These are phyloP conservation scores for Drosophila monieri DNA, from an alignment of 2,888 invertebrate species.

Conservation along the genomic window DNA sequence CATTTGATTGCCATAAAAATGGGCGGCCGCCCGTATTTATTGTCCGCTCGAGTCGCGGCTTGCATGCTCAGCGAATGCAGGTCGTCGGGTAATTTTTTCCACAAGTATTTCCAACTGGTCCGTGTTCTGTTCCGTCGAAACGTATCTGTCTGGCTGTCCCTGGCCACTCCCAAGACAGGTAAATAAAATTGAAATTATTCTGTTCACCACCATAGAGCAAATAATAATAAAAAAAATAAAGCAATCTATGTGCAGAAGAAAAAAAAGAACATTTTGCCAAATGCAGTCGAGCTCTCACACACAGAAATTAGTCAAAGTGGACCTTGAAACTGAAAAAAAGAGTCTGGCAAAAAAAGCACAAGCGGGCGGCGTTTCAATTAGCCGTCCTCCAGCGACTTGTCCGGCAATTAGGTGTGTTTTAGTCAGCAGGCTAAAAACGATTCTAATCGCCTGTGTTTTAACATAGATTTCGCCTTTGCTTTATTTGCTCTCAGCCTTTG, in stretches of 20 bases:
- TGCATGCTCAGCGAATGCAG: conserved; percentile 58
- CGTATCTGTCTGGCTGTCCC: conserved; percentile 52
- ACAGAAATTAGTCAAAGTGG: conserved; percentile 61
- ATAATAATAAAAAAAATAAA: conserved; percentile 22
- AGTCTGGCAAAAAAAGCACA: conserved; percentile 22
- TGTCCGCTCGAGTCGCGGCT: conserved; percentile 32
- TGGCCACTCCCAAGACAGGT: conserved; percentile 62
- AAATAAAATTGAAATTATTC: conserved; percentile 71
- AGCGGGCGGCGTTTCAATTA: conserved; percentile 71
- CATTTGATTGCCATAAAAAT: conserved; percentile 74
- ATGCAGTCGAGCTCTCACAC: conserved; percentile 1
- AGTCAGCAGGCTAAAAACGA: conserved; percentile 56
- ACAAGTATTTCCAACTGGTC: conserved; percentile 11
- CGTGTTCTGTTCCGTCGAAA: conserved; percentile 36
- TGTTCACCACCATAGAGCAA: conserved; percentile 9
- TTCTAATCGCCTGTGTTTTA: conserved; percentile 70
- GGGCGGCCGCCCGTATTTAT: conserved; percentile 56
- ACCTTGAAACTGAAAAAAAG: conserved; percentile 62
- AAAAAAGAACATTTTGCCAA: conserved; percentile 9
- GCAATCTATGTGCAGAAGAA: conserved; percentile 9
- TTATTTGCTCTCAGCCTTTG: conserved; percentile 18
- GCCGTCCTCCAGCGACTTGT: conserved; percentile 62
- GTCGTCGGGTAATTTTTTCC: conserved; percentile 26
- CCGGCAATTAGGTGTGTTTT: conserved; percentile 74
- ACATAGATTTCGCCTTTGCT: conserved; percentile 67